Evolutionary conservation across 2,113 vertebrate species (phyloP).

Genomic region (Engystomops pustulosus): DNA sequence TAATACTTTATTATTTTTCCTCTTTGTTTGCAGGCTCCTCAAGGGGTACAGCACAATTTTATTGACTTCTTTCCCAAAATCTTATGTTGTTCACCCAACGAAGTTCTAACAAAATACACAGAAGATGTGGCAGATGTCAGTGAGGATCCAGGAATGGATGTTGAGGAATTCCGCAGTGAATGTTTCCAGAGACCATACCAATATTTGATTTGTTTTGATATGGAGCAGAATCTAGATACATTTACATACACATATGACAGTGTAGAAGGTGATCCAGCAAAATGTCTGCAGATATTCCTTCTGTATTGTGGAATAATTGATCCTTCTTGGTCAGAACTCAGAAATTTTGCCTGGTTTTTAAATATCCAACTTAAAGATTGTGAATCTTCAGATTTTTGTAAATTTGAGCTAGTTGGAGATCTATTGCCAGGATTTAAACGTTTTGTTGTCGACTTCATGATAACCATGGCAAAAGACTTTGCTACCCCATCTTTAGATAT

Average conservation of each 20-base stretch:
- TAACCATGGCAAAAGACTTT: constrained; percentile 95
- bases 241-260: constrained; percentile 71
- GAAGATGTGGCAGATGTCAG: constrained; percentile 53
- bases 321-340: constrained; percentile 92
- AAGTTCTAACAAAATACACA: constrained; percentile 78
- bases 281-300: constrained; percentile 88
- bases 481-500: constrained; percentile 89
- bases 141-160: constrained; percentile 83
- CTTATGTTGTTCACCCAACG: constrained; percentile 86
- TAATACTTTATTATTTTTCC: too few species aligned
- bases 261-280: constrained; percentile 79
- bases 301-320: constrained; percentile 84
- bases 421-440: constrained; percentile 87
- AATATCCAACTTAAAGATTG: constrained; percentile 88
- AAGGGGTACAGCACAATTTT: constrained; percentile 68
- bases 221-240: constrained; percentile 71
- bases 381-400: constrained; percentile 88
- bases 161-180: constrained; percentile 79
- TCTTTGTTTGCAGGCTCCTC: constrained; percentile 59
- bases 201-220: constrained; percentile 83
- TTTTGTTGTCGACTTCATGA: constrained; percentile 95
- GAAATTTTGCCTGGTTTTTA: constrained; percentile 89
- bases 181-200: constrained; percentile 93
- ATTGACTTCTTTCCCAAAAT: constrained; percentile 87
- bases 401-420: constrained; percentile 77